These are phyloP conservation scores for Oasisia sp. DNA, from an alignment of 2,888 invertebrate genomes.

Conservation along the genomic window DNA sequence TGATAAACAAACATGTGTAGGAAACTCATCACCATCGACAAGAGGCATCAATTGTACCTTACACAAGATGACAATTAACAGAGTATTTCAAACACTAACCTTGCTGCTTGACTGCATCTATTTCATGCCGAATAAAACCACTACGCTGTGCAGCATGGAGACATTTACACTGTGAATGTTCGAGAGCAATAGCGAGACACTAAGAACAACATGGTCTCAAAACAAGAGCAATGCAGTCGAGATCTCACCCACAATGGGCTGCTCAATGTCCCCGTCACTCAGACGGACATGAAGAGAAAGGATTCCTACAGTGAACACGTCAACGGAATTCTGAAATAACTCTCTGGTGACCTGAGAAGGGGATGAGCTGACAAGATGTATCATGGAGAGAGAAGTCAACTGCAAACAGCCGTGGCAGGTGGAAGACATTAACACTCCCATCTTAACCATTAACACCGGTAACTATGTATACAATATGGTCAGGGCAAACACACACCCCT, in stretches of 20 bases:
- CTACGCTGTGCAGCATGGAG: background rate
- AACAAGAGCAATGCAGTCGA: slow-evolving; percentile 2
- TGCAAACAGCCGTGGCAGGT: background rate
- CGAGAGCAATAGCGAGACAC: background rate
- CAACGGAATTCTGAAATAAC: background rate
- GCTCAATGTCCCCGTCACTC: background rate
- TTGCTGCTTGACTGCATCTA: background rate
- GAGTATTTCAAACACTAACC: background rate
- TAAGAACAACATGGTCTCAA: background rate
- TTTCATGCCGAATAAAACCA: background rate
- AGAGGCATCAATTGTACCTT: background rate
- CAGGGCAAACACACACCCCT: background rate
- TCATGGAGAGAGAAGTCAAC: background rate
- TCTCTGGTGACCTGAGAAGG: background rate
- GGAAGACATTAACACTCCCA: background rate
- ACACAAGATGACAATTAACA: background rate
- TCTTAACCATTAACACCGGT: background rate
- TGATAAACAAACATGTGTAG: background rate
- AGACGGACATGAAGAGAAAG: background rate
- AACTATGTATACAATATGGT: background rate
- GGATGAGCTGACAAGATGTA: background rate
- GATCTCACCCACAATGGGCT: background rate
- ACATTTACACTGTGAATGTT: background rate
- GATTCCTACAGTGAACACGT: background rate
- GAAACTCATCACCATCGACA: background rate